Evolutionary conservation across 2,888 invertebrate species (phyloP).

Genomic region (Chrysina gloriosa): DNA sequence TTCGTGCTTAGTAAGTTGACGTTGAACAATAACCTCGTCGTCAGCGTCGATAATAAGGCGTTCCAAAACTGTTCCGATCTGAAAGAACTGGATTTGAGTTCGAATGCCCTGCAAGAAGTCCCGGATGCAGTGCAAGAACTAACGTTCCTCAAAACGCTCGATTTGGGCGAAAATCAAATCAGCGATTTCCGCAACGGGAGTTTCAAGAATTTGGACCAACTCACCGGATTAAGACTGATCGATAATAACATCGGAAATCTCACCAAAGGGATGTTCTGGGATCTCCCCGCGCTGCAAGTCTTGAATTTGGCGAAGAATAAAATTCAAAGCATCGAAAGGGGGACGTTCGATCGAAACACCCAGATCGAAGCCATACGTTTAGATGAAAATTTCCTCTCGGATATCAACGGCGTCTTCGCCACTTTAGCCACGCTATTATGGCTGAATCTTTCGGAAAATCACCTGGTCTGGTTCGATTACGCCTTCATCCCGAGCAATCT

Average conservation of each 20-base stretch:
- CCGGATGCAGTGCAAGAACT: slow-evolving; percentile 86
- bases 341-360: slow-evolving; percentile 83
- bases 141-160: slow-evolving; percentile 86
- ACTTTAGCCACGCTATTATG: slow-evolving; percentile 86
- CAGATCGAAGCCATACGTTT: slow-evolving; percentile 88
- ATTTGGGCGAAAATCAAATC: slow-evolving; percentile 93
- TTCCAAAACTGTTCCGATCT: slow-evolving; percentile 90
- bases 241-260: slow-evolving; percentile 91
- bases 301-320: slow-evolving; percentile 91
- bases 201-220: slow-evolving; percentile 85
- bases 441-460: slow-evolving; percentile 91
- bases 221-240: slow-evolving; percentile 88
- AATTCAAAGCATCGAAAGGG: slow-evolving; percentile 85
- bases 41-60: slow-evolving; percentile 81
- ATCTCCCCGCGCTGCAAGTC: slow-evolving; percentile 84
- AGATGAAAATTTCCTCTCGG: slow-evolving; percentile 88
- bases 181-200: slow-evolving; percentile 84
- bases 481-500: slow-evolving; percentile 90
- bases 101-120: slow-evolving; percentile 84
- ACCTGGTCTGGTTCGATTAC: slow-evolving; percentile 93
- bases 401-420: slow-evolving; percentile 90
- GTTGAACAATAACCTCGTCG: slow-evolving; percentile 86
- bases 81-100: slow-evolving; percentile 89
- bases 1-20: slow-evolving; percentile 87
- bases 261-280: slow-evolving; percentile 87